These are phyloP conservation scores for Pseudochirops corinnae DNA, from an alignment of 2,797 vertebrate genomes.

Conservation along the genomic window DNA sequence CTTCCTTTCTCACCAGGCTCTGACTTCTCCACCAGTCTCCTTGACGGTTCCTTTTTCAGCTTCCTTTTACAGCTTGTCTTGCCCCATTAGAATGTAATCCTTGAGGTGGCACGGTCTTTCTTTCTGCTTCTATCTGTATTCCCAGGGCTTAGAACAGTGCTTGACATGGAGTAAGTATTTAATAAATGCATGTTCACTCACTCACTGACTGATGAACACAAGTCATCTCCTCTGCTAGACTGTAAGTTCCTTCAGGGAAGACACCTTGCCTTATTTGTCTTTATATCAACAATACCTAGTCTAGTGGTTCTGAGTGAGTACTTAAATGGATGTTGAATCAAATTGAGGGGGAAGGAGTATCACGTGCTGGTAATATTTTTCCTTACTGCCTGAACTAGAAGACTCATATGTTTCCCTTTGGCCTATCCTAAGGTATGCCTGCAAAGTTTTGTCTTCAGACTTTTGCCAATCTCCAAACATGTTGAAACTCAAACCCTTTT, in stretches of 20 bases:
- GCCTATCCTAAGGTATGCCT: not conserved
- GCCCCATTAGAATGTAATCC: not conserved
- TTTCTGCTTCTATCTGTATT: not conserved
- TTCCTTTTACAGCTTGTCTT: not conserved
- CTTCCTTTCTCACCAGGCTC: not conserved
- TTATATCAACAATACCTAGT: not conserved
- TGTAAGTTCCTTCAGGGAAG: not conserved
- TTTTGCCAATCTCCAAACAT: not conserved
- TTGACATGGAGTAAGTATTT: not conserved
- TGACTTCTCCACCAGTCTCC: not conserved
- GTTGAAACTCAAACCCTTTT: slow-evolving; percentile 60
- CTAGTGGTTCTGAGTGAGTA: not conserved
- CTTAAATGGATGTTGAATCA: not conserved
- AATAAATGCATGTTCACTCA: not conserved
- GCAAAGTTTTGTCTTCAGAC: slow-evolving; percentile 36
- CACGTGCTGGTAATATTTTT: not conserved
- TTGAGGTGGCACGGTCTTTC: not conserved
- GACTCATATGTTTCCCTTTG: slow-evolving; percentile 6
- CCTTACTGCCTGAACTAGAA: not conserved
- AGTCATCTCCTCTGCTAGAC: not conserved
- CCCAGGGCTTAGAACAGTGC: not conserved
- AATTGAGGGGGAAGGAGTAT: not conserved
- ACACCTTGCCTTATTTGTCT: not conserved
- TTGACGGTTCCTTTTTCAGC: not conserved
- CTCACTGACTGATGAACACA: not conserved